These are phyloP conservation scores for Valencia hispanica DNA, from an alignment of 2,797 vertebrate genomes.

Conservation along the genomic window DNA sequence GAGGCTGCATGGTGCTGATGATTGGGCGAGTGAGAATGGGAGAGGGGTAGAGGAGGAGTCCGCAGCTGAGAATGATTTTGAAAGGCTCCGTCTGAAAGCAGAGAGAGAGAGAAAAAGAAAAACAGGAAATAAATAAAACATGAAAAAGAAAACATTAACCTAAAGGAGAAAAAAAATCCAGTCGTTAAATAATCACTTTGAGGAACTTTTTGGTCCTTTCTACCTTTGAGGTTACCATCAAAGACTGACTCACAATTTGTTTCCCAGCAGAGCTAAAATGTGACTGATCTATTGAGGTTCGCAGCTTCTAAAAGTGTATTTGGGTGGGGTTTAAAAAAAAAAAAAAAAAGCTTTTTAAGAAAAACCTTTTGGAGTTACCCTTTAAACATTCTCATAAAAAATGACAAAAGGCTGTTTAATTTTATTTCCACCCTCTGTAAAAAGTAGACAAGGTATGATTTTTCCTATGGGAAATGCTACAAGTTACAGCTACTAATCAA, in stretches of 20 bases:
- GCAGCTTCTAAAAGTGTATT: constrained; percentile 15
- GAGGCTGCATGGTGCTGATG: constrained; percentile 92
- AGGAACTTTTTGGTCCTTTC: constrained; percentile 19
- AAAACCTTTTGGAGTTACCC: constrained; percentile 9
- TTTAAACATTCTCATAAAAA: neutral
- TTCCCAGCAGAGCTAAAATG: constrained; percentile 12
- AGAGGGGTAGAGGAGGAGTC: constrained; percentile 91
- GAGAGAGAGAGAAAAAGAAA: neutral
- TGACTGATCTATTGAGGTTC: constrained; percentile 8
- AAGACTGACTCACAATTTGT: constrained; percentile 24
- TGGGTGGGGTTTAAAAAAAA: constrained; percentile 2
- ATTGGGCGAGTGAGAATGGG: constrained; percentile 92
- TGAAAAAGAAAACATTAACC: constrained; percentile 1
- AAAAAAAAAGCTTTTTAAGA: constrained; percentile 4
- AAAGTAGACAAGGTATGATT: neutral
- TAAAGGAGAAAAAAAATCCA: constrained; percentile 13
- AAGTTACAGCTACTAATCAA: neutral
- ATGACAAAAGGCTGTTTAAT: neutral
- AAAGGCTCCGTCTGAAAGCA: constrained; percentile 81
- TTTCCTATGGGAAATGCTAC: neutral
- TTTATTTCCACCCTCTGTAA: neutral
- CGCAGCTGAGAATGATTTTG: constrained; percentile 93
- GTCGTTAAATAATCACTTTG: constrained; percentile 15
- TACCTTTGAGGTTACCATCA: constrained; percentile 36
- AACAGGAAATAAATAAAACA: constrained; percentile 16